These are phyloP conservation scores for Aphrophora alni DNA, from an alignment of 2,888 invertebrate genomes.

Conservation along the genomic window DNA sequence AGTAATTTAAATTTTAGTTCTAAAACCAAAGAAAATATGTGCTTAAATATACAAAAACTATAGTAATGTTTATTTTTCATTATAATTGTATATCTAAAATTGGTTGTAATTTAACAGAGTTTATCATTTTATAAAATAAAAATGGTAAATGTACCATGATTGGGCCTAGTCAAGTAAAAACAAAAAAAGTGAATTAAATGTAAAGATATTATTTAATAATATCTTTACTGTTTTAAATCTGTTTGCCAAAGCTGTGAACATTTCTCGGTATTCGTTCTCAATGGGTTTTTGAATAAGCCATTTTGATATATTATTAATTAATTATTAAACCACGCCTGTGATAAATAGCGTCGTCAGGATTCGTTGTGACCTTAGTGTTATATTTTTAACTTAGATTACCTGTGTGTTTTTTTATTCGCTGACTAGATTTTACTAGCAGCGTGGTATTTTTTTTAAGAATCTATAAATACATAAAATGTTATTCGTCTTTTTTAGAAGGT, in stretches of 20 bases:
- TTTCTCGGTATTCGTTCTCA: conserved; percentile 16
- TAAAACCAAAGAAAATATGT: too few species aligned
- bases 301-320: conserved; percentile 34
- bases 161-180: background rate
- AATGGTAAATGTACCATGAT: background rate
- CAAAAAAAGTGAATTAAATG: background rate
- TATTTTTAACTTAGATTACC: conserved; percentile 29
- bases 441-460: conserved; percentile 26
- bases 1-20: too few species aligned
- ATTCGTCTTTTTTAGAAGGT: conserved; percentile 22
- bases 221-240: background rate
- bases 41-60: too few species aligned
- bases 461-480: conserved; percentile 29
- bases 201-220: background rate
- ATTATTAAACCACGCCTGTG: conserved; percentile 40
- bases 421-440: conserved; percentile 20
- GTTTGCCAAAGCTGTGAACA: conserved; percentile 32
- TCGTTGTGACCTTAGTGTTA: conserved; percentile 36
- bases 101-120: background rate
- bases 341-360: conserved; percentile 40
- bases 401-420: conserved; percentile 28
- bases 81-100: background rate
- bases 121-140: background rate
- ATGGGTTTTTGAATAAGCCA: conserved; percentile 19
- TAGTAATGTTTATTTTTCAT: too few species aligned